Conservation (phyloP, 2,888 invertebrate species). For the Drosophila maculinotata region DNA sequence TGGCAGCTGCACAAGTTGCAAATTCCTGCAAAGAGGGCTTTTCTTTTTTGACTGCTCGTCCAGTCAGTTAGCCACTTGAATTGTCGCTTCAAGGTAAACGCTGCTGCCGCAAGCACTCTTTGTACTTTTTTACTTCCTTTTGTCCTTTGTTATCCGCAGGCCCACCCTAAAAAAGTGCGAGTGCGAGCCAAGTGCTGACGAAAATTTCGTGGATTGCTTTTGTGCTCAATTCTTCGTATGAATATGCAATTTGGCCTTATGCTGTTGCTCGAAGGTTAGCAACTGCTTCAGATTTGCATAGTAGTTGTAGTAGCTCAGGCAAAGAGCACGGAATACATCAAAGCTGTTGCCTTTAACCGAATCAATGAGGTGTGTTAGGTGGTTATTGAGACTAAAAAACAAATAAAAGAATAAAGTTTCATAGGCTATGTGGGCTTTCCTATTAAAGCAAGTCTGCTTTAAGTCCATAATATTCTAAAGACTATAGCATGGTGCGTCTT, state of each 20-base stretch:
- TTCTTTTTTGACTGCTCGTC: background rate
- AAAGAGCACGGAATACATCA: conserved; percentile 19
- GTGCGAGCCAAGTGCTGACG: conserved; percentile 30
- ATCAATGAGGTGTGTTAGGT: conserved; percentile 27
- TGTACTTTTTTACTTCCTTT: conserved; percentile 13
- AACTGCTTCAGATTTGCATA: conserved; percentile 34
- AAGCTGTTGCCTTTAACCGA: conserved; percentile 24
- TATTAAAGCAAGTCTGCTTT: background rate
- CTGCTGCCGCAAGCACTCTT: conserved; percentile 14
- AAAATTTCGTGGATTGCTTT: conserved; percentile 37
- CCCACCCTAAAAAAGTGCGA: conserved; percentile 9
- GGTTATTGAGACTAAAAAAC: background rate
- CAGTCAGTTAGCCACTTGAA: conserved; percentile 39
- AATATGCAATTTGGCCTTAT: conserved; percentile 60
- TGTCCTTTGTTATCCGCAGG: conserved; percentile 35
- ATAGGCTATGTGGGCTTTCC: too few species aligned
- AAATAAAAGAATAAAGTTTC: background rate
- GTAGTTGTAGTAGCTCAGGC: conserved; percentile 4
- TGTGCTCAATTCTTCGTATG: conserved; percentile 54
- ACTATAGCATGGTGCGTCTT: background rate
- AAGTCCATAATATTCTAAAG: background rate
- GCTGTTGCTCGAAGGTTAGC: background rate
- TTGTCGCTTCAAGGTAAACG: conserved; percentile 43
- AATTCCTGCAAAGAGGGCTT: conserved; percentile 16
- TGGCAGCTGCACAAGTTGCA: conserved; percentile 12